Conservation (phyloP, 2,888 invertebrate genomes). For the Creontiades dilutus region DNA sequence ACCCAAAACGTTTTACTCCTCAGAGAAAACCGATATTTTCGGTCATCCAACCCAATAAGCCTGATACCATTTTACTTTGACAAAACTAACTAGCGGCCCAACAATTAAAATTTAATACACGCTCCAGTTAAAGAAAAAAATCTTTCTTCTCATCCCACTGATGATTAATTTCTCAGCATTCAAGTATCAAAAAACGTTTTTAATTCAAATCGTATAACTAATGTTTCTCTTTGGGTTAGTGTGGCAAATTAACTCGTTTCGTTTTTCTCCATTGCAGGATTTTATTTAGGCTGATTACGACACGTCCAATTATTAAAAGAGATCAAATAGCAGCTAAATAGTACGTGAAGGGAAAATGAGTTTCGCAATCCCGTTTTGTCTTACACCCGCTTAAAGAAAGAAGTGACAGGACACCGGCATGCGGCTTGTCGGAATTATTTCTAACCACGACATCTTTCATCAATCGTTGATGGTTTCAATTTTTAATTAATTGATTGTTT, state of each 20-base stretch:
- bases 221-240: neutral
- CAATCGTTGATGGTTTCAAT: too few species aligned
- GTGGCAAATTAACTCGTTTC: conserved; percentile 7
- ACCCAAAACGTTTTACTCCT: neutral
- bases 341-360: too few species aligned
- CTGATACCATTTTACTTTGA: neutral
- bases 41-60: neutral
- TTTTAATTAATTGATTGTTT: too few species aligned
- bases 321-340: too few species aligned
- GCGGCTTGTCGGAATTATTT: too few species aligned
- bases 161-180: neutral
- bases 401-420: too few species aligned
- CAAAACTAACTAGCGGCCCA: neutral
- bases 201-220: conserved; percentile 22
- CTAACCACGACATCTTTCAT: too few species aligned
- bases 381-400: too few species aligned
- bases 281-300: conserved; percentile 8
- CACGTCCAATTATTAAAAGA: neutral
- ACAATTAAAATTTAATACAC: conserved; percentile 18
- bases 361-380: too few species aligned
- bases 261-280: neutral
- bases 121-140: neutral
- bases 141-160: neutral
- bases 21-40: neutral
- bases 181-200: neutral